Evolutionary conservation across 37 sponge, comb jelly and placozoan genomes (phyloP), one percentile per base, ranked within the genome.

Genomic region (Oscarella lobularis): DNA sequence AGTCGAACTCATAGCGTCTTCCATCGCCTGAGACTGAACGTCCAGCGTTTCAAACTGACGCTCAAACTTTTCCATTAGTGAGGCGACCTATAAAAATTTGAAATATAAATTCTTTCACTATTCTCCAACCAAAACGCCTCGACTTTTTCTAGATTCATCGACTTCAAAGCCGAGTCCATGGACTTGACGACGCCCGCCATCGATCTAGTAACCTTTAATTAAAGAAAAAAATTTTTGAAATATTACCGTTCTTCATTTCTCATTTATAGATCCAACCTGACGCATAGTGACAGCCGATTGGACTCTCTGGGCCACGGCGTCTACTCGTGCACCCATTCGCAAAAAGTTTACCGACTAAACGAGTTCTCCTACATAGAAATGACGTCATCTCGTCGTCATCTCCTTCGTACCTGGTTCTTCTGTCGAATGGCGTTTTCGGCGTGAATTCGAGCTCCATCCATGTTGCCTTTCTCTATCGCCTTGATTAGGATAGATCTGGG

Each of bases 91-190:
- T 1, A 30, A 14, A 68, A 14, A 20, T 34, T 32, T 4, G 33
- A 68, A 68, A 5, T 14, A 68, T 5, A 68, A 68, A 4, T 5
- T 29, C 29, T 68, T 5, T 34, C 71, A 68, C 31, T 4, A 29
- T 30, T 5, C 31, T 68, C 31, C 33, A 5, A 34, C 71, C 6
- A 34, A 68, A 32, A 4, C 6, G 29, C 29, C 29, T 14, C 71
- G 67, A 93, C 95, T 88, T 98, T 98, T 73, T 94, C 86, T 38
- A 98, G 77, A 77, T 98, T 92, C 99, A 98, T 98, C 2, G 88
- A 74, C n/a, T 85, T 82, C 88, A 98, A 73, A 33, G 88, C 99
- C 39, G 83, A 83, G 36, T 98, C 99, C 69, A 98, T 55, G 33
- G 95, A 95, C 39, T 94, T 81, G 29, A 94, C 92, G n/a, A 98